Conservation (phyloP, 2,797 vertebrate genomes). For the Adrianichthys oophorus region DNA sequence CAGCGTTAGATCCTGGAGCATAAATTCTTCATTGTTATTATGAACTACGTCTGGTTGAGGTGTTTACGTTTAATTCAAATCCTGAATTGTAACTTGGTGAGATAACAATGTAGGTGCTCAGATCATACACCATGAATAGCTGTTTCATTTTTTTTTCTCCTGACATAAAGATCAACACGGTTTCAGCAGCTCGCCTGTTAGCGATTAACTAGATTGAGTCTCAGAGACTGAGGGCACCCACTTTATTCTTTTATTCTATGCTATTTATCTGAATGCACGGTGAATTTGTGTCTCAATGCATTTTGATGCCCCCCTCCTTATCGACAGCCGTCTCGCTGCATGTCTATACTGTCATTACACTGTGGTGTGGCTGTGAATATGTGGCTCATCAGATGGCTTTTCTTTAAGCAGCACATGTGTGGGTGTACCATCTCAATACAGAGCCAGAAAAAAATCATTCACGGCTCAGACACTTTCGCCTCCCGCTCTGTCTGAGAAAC, state of each 20-base stretch:
- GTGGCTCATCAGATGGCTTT: conserved; percentile 25
- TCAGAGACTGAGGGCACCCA: conserved; percentile 21
- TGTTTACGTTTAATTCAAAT: conserved; percentile 69
- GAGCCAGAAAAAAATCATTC: conserved; percentile 51
- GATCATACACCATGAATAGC: conserved; percentile 35
- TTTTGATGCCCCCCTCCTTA: conserved; percentile 29
- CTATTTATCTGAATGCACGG: conserved; percentile 30
- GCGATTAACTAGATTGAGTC: conserved; percentile 34
- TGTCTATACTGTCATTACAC: conserved; percentile 18
- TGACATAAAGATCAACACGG: conserved; percentile 23
- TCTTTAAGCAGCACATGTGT: conserved; percentile 33
- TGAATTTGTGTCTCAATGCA: conserved; percentile 32
- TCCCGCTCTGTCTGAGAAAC: conserved; percentile 42
- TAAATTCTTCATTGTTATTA: conserved; percentile 70
- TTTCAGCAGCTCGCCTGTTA: conserved; percentile 44
- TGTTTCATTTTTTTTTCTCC: conserved; percentile 1
- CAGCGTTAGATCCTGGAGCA: conserved; percentile 45
- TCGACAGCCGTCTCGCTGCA: conserved; percentile 1
- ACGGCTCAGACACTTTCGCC: conserved; percentile 24
- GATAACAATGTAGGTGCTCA: conserved; percentile 29
- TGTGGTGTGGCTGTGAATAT: conserved; percentile 16
- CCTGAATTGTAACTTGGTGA: conserved; percentile 42
- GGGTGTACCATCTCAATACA: conserved; percentile 32
- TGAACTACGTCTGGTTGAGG: conserved; percentile 53
- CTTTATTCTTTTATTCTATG: conserved; percentile 31